phyloP scores from a whole-genome alignment of 2,113 vertebrate genomes.

The Ceratotherium simum region DNA sequence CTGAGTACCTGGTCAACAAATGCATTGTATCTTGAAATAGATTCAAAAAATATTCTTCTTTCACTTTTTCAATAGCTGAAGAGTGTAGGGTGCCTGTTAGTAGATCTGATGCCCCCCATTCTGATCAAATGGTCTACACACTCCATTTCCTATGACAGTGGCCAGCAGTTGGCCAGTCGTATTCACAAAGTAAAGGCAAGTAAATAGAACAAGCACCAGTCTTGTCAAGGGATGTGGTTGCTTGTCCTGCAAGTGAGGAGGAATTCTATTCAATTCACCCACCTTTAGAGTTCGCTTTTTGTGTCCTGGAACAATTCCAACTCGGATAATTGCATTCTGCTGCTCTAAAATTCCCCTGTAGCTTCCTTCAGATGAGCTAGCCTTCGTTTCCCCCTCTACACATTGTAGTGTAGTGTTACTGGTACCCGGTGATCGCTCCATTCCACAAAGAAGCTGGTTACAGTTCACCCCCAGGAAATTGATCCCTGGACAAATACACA shows the following conservation, averaged over 20 bases:
- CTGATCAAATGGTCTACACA: neutral
- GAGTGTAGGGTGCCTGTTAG: neutral
- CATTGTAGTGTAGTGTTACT: neutral
- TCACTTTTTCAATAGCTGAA: constrained; percentile 18
- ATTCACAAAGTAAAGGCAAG: constrained; percentile 36
- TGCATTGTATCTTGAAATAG: neutral
- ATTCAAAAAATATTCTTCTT: constrained; percentile 37
- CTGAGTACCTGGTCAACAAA: neutral
- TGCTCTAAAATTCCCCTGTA: constrained; percentile 69
- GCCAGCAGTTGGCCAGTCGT: neutral
- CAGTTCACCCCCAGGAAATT: constrained; percentile 54
- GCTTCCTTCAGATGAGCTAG: constrained; percentile 56
- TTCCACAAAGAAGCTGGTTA: constrained; percentile 56
- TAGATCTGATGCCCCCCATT: neutral
- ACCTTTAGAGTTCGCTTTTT: constrained; percentile 69
- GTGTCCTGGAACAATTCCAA: constrained; percentile 64
- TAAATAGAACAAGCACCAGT: neutral
- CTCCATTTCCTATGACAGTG: neutral
- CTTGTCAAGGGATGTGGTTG: constrained; percentile 9
- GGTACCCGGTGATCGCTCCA: neutral
- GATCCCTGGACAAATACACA: constrained; percentile 52
- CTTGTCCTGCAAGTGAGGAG: constrained; percentile 46
- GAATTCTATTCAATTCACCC: constrained; percentile 50
- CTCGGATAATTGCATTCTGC: constrained; percentile 73
- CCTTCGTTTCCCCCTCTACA: constrained; percentile 51